A percentile compares a stretch with the other conserved stretches of the same genome.
Conservation (phyloP, 2,888 invertebrate genomes). For the Gasteruption jaculator region DNA sequence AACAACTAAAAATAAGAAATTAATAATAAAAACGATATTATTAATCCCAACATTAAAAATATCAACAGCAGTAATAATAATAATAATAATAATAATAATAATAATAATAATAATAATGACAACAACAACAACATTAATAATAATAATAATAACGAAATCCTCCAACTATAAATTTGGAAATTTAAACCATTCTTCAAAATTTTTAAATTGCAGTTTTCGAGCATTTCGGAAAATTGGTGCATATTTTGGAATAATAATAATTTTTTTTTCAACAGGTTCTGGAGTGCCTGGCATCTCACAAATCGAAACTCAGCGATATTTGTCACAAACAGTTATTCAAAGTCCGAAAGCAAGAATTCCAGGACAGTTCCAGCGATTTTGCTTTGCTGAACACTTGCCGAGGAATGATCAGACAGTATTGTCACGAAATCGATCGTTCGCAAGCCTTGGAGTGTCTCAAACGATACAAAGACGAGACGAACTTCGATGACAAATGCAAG, state of each 20-base stretch:
- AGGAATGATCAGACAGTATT: conserved; percentile 81
- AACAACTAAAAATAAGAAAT: too few species aligned
- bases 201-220: too few species aligned
- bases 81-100: conserved; percentile 1
- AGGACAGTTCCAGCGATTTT: conserved; percentile 84
- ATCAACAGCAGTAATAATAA: neutral
- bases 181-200: conserved; percentile 5
- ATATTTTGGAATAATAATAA: too few species aligned
- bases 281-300: conserved; percentile 66
- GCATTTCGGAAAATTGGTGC: too few species aligned
- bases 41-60: neutral
- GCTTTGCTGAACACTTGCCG: conserved; percentile 79
- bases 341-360: conserved; percentile 79
- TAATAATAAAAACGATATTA: too few species aligned
- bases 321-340: conserved; percentile 83
- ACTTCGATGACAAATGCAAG: conserved; percentile 81
- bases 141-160: neutral
- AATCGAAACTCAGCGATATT: conserved; percentile 60
- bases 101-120: neutral
- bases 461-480: conserved; percentile 69
- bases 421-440: conserved; percentile 63
- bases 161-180: neutral
- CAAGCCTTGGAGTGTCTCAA: conserved; percentile 76
- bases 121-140: neutral
- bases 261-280: conserved; percentile 60